Conservation (phyloP, 1,140 invertebrate species). For the Eupristina koningsbergeri region DNA sequence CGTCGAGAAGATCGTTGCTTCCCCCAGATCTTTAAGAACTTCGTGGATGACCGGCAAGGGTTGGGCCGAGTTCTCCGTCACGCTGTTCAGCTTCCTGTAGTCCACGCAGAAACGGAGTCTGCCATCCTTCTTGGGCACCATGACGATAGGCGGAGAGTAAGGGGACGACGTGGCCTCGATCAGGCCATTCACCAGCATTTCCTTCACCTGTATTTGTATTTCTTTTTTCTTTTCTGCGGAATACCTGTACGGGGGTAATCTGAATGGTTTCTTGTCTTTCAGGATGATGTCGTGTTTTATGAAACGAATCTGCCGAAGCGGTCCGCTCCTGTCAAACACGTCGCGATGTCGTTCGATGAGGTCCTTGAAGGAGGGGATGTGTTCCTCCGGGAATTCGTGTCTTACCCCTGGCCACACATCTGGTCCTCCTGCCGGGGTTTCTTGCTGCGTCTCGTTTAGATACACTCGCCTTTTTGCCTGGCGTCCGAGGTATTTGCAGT, state of each 20-base stretch:
- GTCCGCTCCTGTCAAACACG: not conserved
- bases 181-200: constrained; percentile 36
- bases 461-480: too few relatives aligned
- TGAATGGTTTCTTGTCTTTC: not conserved
- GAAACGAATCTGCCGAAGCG: not conserved
- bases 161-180: constrained; percentile 34
- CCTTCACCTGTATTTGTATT: constrained; percentile 35
- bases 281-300: not conserved
- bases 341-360: not conserved
- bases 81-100: constrained; percentile 11
- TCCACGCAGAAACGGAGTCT: constrained; percentile 38
- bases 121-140: constrained; percentile 42
- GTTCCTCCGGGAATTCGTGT: not conserved
- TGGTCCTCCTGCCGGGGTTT: not conserved
- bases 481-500: not conserved
- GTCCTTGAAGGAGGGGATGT: not conserved
- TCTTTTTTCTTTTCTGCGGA: constrained; percentile 4
- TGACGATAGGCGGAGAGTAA: constrained; percentile 35
- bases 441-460: not conserved
- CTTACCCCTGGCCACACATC: not conserved
- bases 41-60: not conserved
- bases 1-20: not conserved
- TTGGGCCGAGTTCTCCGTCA: not conserved
- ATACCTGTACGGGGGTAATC: not conserved
- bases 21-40: not conserved